Evolutionary conservation across 2,797 vertebrate genomes (phyloP).

Genomic region (Sorex maritimensis): DNA sequence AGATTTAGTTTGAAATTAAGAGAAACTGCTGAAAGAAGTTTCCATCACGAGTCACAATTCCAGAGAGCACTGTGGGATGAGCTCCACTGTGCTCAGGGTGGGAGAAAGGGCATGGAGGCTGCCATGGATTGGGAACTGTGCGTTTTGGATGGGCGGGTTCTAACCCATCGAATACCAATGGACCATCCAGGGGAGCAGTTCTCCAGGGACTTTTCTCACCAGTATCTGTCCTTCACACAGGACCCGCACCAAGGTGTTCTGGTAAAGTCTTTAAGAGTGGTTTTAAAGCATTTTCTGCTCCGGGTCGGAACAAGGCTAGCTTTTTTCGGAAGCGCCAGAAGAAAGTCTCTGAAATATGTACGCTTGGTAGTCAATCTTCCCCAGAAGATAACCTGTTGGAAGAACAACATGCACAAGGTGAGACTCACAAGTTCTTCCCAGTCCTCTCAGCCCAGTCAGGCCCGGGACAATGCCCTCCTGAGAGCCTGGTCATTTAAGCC

Average conservation of each 20-base stretch:
- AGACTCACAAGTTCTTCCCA: neutral
- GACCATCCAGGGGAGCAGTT: neutral
- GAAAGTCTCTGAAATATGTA: no score
- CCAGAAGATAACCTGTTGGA: neutral
- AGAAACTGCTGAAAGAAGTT: no score
- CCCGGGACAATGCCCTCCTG: no score
- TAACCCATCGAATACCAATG: no score
- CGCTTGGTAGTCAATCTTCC: no score
- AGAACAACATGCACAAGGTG: neutral
- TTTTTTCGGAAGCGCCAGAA: no score
- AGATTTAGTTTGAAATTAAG: no score
- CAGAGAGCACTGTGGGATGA: neutral
- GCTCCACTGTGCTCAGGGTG: neutral
- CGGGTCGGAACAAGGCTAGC: rapidly evolving
- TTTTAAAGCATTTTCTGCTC: no score
- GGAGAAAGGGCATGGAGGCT: neutral
- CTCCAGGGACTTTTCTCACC: neutral
- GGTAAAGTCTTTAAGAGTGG: neutral
- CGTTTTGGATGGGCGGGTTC: neutral
- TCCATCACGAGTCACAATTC: neutral
- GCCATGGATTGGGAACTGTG: neutral
- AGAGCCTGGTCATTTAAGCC: no score
- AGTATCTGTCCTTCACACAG: neutral
- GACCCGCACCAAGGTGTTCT: rapidly evolving
- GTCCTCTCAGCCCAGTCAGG: neutral